Evolutionary conservation across 2,888 invertebrate species (phyloP).

Genomic region (Ichneumoninae sp.): DNA sequence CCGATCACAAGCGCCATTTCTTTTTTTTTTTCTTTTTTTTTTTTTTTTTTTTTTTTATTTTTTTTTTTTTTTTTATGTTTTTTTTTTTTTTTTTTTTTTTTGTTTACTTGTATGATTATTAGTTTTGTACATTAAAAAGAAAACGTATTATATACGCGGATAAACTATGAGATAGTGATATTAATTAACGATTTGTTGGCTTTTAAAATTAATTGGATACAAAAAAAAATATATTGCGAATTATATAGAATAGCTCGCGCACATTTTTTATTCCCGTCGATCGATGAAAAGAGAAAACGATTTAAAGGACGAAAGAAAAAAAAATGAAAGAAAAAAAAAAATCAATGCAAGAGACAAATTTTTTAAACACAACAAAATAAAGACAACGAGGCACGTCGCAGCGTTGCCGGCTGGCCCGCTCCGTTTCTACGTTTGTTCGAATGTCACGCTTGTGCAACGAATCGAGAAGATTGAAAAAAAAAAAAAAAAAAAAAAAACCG

Average conservation of each 20-base stretch:
- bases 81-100: not conserved
- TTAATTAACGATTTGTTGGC: slow-evolving; percentile 68
- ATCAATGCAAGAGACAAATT: not conserved
- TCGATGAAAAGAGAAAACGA: slow-evolving; percentile 25
- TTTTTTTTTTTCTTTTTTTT: not conserved
- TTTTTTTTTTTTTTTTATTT: not conserved
- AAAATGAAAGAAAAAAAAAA: not conserved
- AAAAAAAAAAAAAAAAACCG: slow-evolving; percentile 16
- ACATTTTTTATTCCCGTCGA: slow-evolving; percentile 56
- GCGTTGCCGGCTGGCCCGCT: slow-evolving; percentile 61
- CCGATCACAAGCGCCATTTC: not conserved
- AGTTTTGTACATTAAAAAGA: slow-evolving; percentile 68
- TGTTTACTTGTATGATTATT: slow-evolving; percentile 61
- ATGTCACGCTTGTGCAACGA: slow-evolving; percentile 45
- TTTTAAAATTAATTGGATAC: slow-evolving; percentile 58
- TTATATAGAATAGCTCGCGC: slow-evolving; percentile 43
- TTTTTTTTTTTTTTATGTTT: not conserved
- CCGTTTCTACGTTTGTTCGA: slow-evolving; percentile 44
- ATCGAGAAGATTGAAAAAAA: slow-evolving; percentile 23
- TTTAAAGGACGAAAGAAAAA: not conserved
- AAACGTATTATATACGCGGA: slow-evolving; percentile 58
- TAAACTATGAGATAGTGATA: slow-evolving; percentile 66
- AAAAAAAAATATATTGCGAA: slow-evolving; percentile 46
- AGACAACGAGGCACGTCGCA: slow-evolving; percentile 57
- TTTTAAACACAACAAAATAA: slow-evolving; percentile 10